Conservation (phyloP, 2,113 vertebrate species). For the Apaloderma vittatum region DNA sequence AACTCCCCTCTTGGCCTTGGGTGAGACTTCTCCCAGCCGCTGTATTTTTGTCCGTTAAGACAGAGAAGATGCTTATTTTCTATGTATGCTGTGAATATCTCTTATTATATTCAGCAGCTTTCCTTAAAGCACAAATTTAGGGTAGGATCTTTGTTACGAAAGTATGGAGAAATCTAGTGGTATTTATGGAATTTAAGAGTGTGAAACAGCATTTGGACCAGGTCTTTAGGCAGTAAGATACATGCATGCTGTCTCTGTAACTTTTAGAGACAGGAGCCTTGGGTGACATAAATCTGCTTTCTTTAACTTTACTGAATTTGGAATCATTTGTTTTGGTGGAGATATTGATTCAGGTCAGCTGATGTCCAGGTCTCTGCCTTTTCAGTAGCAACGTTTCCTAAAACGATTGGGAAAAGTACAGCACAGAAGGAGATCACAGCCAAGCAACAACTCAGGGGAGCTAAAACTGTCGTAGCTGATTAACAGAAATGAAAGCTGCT, state of each 20-base stretch:
- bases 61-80: background rate
- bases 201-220: background rate
- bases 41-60: background rate
- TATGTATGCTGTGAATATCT: background rate
- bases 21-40: background rate
- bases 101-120: background rate
- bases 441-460: slow-evolving; percentile 52
- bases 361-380: background rate
- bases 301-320: background rate
- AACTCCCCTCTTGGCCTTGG: background rate
- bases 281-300: background rate
- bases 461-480: slow-evolving; percentile 66
- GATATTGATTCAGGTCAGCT: background rate
- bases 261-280: background rate
- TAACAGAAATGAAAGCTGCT: slow-evolving; percentile 70
- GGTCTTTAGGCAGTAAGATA: background rate
- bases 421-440: slow-evolving; percentile 21
- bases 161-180: background rate
- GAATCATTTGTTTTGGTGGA: background rate
- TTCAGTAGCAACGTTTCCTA: background rate
- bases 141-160: background rate
- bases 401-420: background rate
- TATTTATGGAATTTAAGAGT: background rate
- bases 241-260: background rate
- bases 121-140: background rate